Evolutionary conservation across 2,888 invertebrate species (phyloP), one percentile per base, ranked within the genome.

Genomic region (Cerastoderma edule): DNA sequence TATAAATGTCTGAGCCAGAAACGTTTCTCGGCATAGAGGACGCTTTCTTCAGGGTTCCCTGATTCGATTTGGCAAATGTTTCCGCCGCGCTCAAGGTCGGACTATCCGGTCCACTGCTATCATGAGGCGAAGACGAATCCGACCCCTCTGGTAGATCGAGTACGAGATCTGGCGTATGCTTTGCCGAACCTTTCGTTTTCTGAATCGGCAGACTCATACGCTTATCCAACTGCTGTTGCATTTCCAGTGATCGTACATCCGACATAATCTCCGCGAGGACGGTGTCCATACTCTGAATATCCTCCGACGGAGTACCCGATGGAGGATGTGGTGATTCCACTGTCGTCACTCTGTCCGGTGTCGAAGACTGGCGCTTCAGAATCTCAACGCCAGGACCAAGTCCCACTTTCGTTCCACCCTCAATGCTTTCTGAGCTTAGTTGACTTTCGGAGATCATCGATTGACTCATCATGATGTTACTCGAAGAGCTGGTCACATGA

Each of bases 51-150:
- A 96, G 93, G 0, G 96, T 96, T 85, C 95, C 95, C 91, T 96
- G 96, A 89, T 96, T 96, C 84, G 96, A 96, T 87, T 96, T 95
- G 65, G 96, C 96, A 90, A 96, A 96, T 35, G 95, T 94, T 89
- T 96, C 96, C 0, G 96, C 96, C 0, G 95, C 95, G 75, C 95
- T 95, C 53, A 89, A 80, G 19, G 87, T 86, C 39, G 91, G 88
- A 80, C 88, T 88, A 77, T 90, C 90, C 13, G 87, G 83, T 24
- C 87, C 89, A 68, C 88, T 87, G 32, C 86, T 83, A 39, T 89
- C 89, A 63, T 87, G 86, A 10, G 90, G 88, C 0, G 90, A 86
- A 1, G 88, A 85, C 1, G 88, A 85, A 60, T 86, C 84, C 4
- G 87, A 86, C 10, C 87, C 89, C 60, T 87, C 87, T 0, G 92